Percentiles rank a stretch among this genome's conserved stretches.
phyloP scores from a whole-genome alignment of 2,113 vertebrate species.

The Eonycteris spelaea region DNA sequence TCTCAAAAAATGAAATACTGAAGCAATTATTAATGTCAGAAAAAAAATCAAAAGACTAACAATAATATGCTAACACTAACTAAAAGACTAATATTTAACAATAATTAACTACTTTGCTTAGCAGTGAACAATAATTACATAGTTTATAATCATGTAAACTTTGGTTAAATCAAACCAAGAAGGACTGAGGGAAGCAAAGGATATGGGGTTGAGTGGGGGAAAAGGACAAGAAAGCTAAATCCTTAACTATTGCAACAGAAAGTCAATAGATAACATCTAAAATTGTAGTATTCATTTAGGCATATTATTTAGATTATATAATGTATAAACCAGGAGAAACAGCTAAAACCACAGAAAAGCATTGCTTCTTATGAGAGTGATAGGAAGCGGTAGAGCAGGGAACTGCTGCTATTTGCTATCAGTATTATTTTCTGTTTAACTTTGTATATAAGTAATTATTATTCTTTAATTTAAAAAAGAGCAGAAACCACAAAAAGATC shows the following conservation, averaged over 20 bases:
- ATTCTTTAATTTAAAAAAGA: not conserved
- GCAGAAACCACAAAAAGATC: not conserved
- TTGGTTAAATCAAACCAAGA: not conserved
- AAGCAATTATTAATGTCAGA: not conserved
- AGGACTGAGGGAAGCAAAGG: not conserved
- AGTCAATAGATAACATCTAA: not conserved
- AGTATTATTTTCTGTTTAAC: conserved; percentile 3
- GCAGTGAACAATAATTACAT: not conserved
- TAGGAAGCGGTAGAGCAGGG: not conserved
- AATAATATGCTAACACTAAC: not conserved
- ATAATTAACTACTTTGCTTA: conserved; percentile 4
- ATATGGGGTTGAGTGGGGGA: not conserved
- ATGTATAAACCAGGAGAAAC: conserved; percentile 21
- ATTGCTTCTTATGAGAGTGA: not conserved
- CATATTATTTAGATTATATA: not conserved
- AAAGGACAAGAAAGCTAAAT: not conserved
- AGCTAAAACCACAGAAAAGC: not conserved
- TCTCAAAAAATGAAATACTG: conserved; percentile 3
- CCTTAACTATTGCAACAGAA: not conserved
- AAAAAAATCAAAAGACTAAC: not conserved
- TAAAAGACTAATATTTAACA: not conserved
- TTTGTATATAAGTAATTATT: not conserved
- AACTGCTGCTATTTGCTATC: not conserved
- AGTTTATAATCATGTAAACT: not conserved
- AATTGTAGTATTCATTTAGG: not conserved